Evolutionary conservation across 2,797 vertebrate genomes (phyloP).

Genomic region (Coregonus suidteri): DNA sequence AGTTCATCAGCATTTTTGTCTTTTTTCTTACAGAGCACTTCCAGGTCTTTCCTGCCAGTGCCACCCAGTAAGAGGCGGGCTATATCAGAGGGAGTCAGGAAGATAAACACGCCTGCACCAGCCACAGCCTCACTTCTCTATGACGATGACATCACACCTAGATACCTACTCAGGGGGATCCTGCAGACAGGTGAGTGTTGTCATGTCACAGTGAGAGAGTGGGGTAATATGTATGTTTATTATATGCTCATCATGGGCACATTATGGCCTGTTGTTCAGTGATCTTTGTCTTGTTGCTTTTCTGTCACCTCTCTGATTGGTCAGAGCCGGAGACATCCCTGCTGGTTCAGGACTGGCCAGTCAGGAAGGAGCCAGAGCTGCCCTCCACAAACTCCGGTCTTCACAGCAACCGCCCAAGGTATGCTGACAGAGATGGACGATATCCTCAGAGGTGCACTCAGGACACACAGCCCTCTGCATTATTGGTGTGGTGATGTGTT

Average conservation of each 20-base stretch:
- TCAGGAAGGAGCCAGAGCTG: conserved; percentile 23
- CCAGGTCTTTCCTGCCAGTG: conserved; percentile 44
- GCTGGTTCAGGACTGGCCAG: conserved; percentile 57
- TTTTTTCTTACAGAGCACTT: conserved; percentile 57
- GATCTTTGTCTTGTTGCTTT: not conserved
- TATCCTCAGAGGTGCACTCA: not conserved
- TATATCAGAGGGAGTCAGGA: conserved; percentile 16
- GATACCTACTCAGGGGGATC: conserved; percentile 67
- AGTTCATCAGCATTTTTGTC: not conserved
- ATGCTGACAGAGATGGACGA: not conserved
- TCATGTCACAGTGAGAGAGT: not conserved
- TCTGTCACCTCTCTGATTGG: conserved; percentile 5
- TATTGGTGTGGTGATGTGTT: not conserved
- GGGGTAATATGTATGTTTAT: not conserved
- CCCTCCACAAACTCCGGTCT: conserved; percentile 41
- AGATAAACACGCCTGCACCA: not conserved
- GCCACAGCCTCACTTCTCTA: conserved; percentile 32
- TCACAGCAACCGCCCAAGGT: conserved; percentile 51
- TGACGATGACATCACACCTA: conserved; percentile 62
- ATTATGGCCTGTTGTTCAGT: not conserved
- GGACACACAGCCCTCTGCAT: not conserved
- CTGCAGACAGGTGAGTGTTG: conserved; percentile 59
- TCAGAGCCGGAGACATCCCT: conserved; percentile 71
- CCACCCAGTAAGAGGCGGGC: conserved; percentile 31
- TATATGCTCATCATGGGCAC: not conserved